These are phyloP conservation scores for Zeugodacus cucurbitae DNA, from an alignment of 1,140 invertebrate genomes.

Conservation along the genomic window DNA sequence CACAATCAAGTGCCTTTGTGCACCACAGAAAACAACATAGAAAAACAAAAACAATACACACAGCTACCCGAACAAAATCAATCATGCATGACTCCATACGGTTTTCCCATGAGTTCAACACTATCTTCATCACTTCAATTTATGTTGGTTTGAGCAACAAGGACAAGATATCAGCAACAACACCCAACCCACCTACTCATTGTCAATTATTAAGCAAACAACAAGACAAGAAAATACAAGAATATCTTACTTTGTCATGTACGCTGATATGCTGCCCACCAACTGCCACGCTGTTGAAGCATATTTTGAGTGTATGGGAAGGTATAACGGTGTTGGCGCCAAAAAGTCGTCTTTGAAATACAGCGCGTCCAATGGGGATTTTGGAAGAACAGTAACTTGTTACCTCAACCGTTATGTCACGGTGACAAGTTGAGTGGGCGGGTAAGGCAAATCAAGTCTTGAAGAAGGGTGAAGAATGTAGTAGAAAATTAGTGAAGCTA, in stretches of 20 bases:
- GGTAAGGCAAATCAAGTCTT: too few species aligned
- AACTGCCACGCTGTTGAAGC: background rate
- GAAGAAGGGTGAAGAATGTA: too few species aligned
- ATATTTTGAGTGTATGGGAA: background rate
- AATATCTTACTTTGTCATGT: background rate
- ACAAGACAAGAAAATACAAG: background rate
- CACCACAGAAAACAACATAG: background rate
- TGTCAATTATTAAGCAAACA: conserved; percentile 18
- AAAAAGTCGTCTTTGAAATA: conserved; percentile 7
- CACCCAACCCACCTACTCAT: background rate
- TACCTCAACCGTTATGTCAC: background rate
- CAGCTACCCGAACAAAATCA: background rate
- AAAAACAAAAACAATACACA: background rate
- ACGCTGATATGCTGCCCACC: background rate
- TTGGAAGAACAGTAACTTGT: background rate
- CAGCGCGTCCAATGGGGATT: conserved; percentile 5
- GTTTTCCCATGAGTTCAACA: background rate
- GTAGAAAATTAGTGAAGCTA: background rate
- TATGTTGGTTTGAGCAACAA: background rate
- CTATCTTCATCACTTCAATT: background rate
- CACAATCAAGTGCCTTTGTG: background rate
- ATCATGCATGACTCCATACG: background rate
- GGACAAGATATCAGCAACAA: background rate
- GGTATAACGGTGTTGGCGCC: background rate
- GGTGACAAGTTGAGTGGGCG: background rate